Evolutionary conservation across 2,113 vertebrate genomes (phyloP), one percentile per base, ranked within the genome.

Genomic region (Ptychochromis oligacanthus): DNA sequence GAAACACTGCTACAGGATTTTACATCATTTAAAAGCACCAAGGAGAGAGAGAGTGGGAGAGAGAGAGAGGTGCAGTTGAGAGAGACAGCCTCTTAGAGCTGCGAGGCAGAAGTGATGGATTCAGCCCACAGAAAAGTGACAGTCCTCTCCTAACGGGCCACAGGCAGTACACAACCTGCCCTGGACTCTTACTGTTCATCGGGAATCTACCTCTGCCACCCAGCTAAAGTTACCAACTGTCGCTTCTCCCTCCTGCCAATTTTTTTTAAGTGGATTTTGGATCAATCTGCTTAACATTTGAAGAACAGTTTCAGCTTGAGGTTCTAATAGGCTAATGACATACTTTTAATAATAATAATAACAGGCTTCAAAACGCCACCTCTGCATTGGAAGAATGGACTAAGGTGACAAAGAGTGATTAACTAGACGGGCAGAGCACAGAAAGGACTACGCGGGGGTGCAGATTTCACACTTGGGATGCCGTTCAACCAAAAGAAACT

Each of bases 51-150:
- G 40, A 20, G 24, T 6, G 18, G 24, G 64, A n/a, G 81, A 77
- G 89, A 31, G 87, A 91, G 90, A 88, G 93, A 88, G 89, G 91
- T 88, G 89, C 75, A 89, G 82, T 15, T 84, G 92, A 94, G 91
- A 95, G 92, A 96, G 96, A 96, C 95, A 95, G 95, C 94, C 92
- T 93, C 86, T 82, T 78, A 28, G 93, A 92, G 93, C 89, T 72
- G 57, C 93, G 83, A 85, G 89, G 89, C 91, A 94, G 92, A 93
- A 91, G 91, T 89, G 93, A 96, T 93, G 94, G 94, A 95, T 90
- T 93, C 91, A 70, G 79, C 79, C 70, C 90, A 67, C 84, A 88
- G 85, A 93, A 91, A 89, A 93, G 65, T 88, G 93, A 93, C 92
- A 93, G 77, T 89, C 88, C 88, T 3, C 90, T 88, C 79, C 77